Base-by-base conservation (phyloP, 2,113 vertebrate genomes). In the Nesogale talazaci region DNA sequence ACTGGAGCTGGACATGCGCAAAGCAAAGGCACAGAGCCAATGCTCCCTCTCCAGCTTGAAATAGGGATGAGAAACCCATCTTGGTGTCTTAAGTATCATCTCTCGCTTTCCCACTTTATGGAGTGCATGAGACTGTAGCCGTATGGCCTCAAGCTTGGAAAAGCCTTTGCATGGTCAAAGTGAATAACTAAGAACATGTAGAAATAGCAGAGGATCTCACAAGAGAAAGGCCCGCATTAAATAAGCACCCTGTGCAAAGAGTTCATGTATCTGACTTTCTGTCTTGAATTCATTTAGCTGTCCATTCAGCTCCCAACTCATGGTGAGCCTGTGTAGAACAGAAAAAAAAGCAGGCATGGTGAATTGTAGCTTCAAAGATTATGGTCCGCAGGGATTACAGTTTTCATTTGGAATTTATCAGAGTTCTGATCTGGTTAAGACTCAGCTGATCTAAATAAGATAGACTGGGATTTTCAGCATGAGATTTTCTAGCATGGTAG, bases 141-240 rank as follows among this genome's bases (percentile, higher is more conserved):
- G 8, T 22, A 80, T 81, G 19, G 57, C 27, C 20, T 86, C 84
- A 81, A 91, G 20, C 82, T 88, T 31, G 25, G 34, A 57, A 90
- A 77, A 42, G 29, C 2, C n/a, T 88, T 56, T 23, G 12, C 80
- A 76, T 42, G 76, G 31, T 79, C 69, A 75, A 78, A 93, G 76
- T 34, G 86, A 63, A 81, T 74, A 36, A 88, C 40, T 72, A 75
- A 80, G 76, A 16, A 67, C 23, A 57, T 78, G 77, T 46, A 65
- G n/a, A 52, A 69, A n/a, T 56, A 80, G 65, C 23, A 46, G 59
- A 63, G n/a, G 34, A 80, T 19, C 16, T 91, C 84, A 63, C 36
- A 94, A 92, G 46, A 91, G 25, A 93, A 69, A 78, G 6, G 25
- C 79, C 70, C 80, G 25, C 5, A 3, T 78, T 75, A 93, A 93